A percentile compares a stretch with the other conserved stretches of the same genome.
Conservation (phyloP, 2,888 invertebrate genomes). For the Chrysolina americana region DNA sequence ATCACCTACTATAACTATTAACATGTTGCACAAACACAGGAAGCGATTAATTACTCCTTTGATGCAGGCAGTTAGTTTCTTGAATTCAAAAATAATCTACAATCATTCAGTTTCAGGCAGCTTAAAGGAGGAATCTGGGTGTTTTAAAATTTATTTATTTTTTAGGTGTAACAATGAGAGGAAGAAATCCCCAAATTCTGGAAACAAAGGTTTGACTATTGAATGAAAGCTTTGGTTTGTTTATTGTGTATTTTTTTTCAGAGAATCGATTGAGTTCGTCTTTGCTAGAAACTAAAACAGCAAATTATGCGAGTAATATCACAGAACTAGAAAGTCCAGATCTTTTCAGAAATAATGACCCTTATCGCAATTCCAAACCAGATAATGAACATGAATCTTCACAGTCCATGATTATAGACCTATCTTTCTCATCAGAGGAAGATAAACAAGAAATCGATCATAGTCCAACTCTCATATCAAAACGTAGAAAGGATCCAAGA, state of each 20-base stretch:
- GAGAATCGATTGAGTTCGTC: conserved; percentile 1
- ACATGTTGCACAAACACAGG: neutral
- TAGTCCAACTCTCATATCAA: conserved; percentile 49
- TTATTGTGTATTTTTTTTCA: conserved; percentile 2
- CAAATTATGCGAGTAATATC: neutral
- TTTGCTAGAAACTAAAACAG: neutral
- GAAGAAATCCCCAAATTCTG: conserved; percentile 31
- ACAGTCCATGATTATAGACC: conserved; percentile 33
- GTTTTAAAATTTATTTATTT: too few species aligned
- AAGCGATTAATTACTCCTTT: too few species aligned
- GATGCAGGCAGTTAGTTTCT: too few species aligned
- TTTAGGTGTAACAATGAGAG: conserved; percentile 11
- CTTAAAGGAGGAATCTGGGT: too few species aligned
- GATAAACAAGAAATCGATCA: conserved; percentile 33
- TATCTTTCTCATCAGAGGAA: conserved; percentile 43
- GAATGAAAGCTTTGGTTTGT: neutral
- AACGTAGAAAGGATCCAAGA: conserved; percentile 39
- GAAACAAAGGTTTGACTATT: conserved; percentile 29
- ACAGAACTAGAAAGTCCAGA: conserved; percentile 45
- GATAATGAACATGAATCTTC: conserved; percentile 25
- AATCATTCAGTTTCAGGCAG: too few species aligned
- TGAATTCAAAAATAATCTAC: neutral
- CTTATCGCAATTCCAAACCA: conserved; percentile 6
- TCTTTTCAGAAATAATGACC: conserved; percentile 39
- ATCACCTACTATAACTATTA: neutral